phyloP scores from a whole-genome alignment of 2,797 vertebrate genomes.

The Micropoecilia bifurca region DNA sequence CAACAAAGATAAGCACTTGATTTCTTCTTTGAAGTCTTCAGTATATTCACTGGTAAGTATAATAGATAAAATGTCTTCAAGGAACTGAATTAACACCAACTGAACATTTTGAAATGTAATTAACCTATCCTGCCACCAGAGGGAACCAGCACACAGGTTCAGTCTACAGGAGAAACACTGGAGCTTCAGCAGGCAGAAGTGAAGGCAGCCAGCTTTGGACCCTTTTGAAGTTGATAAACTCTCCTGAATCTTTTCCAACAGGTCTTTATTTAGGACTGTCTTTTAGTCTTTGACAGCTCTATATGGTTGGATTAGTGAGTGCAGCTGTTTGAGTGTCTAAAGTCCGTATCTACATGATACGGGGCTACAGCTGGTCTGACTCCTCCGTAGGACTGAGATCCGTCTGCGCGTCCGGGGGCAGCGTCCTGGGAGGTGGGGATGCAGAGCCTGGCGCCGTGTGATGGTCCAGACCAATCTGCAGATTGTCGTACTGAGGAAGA shows the following conservation, averaged over 20 bases:
- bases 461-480: slow-evolving; percentile 28
- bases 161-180: slow-evolving; percentile 19
- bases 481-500: slow-evolving; percentile 88
- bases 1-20: slow-evolving; percentile 5
- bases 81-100: not conserved
- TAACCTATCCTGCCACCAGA: slow-evolving; percentile 54
- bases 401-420: slow-evolving; percentile 31
- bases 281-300: slow-evolving; percentile 21
- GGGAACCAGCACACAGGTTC: slow-evolving; percentile 55
- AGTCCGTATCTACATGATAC: slow-evolving; percentile 9
- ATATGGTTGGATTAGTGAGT: slow-evolving; percentile 36
- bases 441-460: slow-evolving; percentile 16
- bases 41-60: slow-evolving; percentile 11
- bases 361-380: slow-evolving; percentile 64
- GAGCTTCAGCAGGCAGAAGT: slow-evolving; percentile 13
- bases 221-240: slow-evolving; percentile 26
- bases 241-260: slow-evolving; percentile 33
- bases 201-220: slow-evolving; percentile 18
- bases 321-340: slow-evolving; percentile 30
- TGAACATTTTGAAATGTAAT: slow-evolving; percentile 22
- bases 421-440: slow-evolving; percentile 59
- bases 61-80: slow-evolving; percentile 4
- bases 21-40: slow-evolving; percentile 28
- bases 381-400: slow-evolving; percentile 51
- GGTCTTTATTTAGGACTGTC: slow-evolving; percentile 30